Base-by-base conservation (phyloP, 1,140 invertebrate genomes). In the Bombus pascuorum region DNA sequence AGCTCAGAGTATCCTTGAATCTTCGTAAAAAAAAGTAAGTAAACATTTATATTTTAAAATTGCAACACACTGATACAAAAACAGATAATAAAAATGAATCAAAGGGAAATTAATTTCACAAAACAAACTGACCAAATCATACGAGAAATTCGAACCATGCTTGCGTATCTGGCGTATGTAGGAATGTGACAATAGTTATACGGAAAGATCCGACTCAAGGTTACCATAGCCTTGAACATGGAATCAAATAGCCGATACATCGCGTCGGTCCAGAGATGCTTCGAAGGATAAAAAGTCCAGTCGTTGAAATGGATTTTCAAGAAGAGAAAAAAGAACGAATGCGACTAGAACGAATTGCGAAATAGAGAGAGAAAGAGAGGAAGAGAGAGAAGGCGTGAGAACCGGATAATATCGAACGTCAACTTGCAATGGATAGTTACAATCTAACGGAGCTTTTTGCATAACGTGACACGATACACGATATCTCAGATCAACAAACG, bases 231-330 rank as follows among this genome's bases (percentile, higher is more conserved):
- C 70, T 85, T 76, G 74, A 86, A 77, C 57, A 68, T 76, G 59
- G 59, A 73, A 86, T 88, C 79, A 65, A 89, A 68, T 71, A 80
- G 66, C 62, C 65, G 37, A 79, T 89, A 75, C 53, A 79, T 32
- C 66, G 34, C 42, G 59, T 32, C 66, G 34, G 22, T 42, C 22
- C 37, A 37, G 8, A 57, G 47, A 79, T 71, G n/a, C 47, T 8
- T 80, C 53, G 53, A 57, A 39, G 34, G 32, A 85, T 80, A 72
- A 85, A 44, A 84, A 37, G 10, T 66, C 57, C 44, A 6, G 18
- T 28, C 62, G 13, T 10, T 34, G 65, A 37, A 39, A 57, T 44
- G 32, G 71, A 70, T 34, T 34, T n/a, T 13, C 15, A 44, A 53
- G 32, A 18, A 53, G 25, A 28, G 59, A n/a, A 28, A 6, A 47